phyloP scores from a whole-genome alignment of 1,140 invertebrate genomes.

The Goniozus legneri region DNA sequence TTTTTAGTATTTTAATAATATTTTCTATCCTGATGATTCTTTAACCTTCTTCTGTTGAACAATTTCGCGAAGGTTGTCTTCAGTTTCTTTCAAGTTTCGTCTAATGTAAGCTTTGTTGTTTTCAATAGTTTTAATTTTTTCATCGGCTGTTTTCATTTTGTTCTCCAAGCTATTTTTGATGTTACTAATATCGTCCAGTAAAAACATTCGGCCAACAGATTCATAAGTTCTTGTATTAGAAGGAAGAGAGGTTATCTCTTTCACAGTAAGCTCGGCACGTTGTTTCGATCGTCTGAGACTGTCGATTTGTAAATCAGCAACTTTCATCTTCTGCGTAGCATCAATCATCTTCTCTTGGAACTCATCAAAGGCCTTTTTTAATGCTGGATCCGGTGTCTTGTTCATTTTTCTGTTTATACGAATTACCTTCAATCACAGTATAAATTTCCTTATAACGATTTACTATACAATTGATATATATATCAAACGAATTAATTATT shows the following conservation, averaged over 20 bases:
- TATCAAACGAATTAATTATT: too few species aligned
- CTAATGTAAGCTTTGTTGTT: constrained; percentile 74
- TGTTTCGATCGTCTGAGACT: constrained; percentile 65
- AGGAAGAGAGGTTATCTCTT: constrained; percentile 57
- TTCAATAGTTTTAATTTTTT: constrained; percentile 73
- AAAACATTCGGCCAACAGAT: constrained; percentile 80
- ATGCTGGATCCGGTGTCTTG: constrained; percentile 52
- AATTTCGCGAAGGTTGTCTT: constrained; percentile 82
- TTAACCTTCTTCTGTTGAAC: constrained; percentile 62
- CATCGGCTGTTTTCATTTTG: constrained; percentile 60
- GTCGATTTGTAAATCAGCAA: constrained; percentile 77
- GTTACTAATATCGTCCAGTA: constrained; percentile 65
- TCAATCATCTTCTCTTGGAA: constrained; percentile 80
- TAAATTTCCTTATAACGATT: too few species aligned
- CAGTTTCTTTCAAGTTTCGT: constrained; percentile 76
- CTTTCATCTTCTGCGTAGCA: constrained; percentile 74
- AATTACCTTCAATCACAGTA: too few species aligned
- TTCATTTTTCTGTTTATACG: constrained; percentile 41
- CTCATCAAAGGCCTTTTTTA: constrained; percentile 76
- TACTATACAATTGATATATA: too few species aligned
- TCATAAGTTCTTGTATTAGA: constrained; percentile 69
- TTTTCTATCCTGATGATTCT: constrained; percentile 29
- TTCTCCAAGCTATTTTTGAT: constrained; percentile 65
- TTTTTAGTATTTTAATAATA: not conserved
- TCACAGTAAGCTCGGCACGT: constrained; percentile 69